Conservation (phyloP, 2,113 vertebrate species). For the Ondatra zibethicus region DNA sequence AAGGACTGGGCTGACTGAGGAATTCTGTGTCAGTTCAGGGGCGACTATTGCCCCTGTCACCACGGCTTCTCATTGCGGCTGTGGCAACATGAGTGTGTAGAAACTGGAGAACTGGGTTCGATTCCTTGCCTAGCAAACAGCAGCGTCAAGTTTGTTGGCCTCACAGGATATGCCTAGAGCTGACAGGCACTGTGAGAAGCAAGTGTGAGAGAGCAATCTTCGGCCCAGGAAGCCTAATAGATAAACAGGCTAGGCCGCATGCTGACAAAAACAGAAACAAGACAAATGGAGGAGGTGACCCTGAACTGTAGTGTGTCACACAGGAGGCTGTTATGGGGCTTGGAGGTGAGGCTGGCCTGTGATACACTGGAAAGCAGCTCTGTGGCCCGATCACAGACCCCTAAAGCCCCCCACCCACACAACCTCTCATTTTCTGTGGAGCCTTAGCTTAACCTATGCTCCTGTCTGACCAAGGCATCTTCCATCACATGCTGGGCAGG, state of each 20-base stretch:
- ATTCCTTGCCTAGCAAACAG: not conserved
- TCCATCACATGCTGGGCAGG: not conserved
- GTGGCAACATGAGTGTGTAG: not conserved
- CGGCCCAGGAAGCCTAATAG: not conserved
- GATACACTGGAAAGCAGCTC: not conserved
- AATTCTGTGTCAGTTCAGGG: not conserved
- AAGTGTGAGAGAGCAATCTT: not conserved
- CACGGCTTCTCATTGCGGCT: not conserved
- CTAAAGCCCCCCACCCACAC: not conserved
- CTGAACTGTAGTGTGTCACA: not conserved
- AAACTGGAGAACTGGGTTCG: not conserved
- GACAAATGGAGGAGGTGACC: not conserved
- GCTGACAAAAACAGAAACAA: not conserved
- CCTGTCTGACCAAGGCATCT: too few relatives aligned
- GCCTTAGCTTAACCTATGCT: rapidly evolving
- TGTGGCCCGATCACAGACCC: rapidly evolving
- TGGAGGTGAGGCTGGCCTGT: not conserved
- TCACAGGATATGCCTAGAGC: not conserved
- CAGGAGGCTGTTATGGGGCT: not conserved
- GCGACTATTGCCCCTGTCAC: not conserved
- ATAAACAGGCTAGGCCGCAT: not conserved
- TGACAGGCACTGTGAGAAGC: not conserved
- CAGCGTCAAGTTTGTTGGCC: not conserved
- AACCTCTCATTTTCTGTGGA: not conserved
- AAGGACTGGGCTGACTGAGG: not conserved